Conservation (phyloP, 2,888 invertebrate species). For the Lasioglossum pauxillum region DNA sequence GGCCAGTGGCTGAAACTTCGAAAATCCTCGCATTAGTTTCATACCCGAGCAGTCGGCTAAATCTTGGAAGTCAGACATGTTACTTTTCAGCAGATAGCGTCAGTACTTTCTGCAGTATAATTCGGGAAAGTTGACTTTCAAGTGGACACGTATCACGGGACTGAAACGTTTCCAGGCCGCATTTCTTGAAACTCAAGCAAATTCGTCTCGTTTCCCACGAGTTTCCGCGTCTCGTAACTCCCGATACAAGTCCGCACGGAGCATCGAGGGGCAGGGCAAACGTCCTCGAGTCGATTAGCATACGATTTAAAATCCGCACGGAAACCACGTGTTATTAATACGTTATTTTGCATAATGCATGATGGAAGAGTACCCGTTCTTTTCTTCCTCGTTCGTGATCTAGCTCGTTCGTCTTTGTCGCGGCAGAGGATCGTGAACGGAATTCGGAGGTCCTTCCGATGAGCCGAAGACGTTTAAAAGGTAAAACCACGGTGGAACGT, state of each 20-base stretch:
- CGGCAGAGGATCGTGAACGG: conserved; percentile 48
- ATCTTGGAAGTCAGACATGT: neutral
- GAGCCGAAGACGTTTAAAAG: conserved; percentile 40
- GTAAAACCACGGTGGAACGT: conserved; percentile 29
- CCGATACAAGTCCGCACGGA: conserved; percentile 9
- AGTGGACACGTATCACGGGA: neutral
- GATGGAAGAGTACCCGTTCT: conserved; percentile 38
- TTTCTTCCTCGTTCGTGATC: conserved; percentile 30
- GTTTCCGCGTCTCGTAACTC: neutral
- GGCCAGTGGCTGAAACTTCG: neutral
- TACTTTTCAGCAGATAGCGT: neutral
- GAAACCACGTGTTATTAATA: conserved; percentile 61
- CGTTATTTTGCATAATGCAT: conserved; percentile 68
- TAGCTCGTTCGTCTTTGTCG: conserved; percentile 58
- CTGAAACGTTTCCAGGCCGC: neutral
- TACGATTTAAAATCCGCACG: conserved; percentile 54
- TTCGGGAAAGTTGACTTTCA: neutral
- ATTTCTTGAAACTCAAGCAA: neutral
- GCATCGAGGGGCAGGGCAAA: conserved; percentile 8
- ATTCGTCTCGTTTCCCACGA: conserved; percentile 19
- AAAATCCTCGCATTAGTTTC: neutral
- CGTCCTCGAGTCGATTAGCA: conserved; percentile 48
- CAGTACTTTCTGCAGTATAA: neutral
- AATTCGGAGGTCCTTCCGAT: conserved; percentile 51
- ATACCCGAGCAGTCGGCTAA: neutral